Evolutionary conservation across 2,888 invertebrate genomes (phyloP), one percentile per base, ranked within the genome.

Genomic region (Polymixis lichenea): DNA sequence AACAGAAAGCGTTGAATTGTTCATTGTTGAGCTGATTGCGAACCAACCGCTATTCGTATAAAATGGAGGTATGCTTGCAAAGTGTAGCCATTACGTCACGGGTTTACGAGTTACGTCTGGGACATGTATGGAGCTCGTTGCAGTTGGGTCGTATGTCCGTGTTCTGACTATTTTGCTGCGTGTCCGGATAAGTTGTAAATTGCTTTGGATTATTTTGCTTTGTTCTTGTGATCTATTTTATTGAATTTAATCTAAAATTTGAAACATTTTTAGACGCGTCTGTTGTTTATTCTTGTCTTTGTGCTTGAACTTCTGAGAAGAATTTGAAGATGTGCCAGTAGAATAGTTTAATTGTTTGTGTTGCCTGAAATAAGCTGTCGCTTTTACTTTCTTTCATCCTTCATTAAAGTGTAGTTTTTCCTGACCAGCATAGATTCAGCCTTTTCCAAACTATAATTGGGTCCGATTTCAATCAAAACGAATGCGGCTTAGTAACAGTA

Each of bases 61-160:
- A 84, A 82, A 84, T 65, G 84, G 66, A 56, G 49, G 69, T 82
- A 80, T 84, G 80, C 84, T 82, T 77, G 77, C 60, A 32, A 84
- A 84, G 77, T 73, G 81, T 73, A 22, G 43, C 72, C 53, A 62
- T 73, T 72, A 69, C 66, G 67, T 80, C 75, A 72, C 58, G 9
- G 58, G 62, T 81, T 86, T 86, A 78, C 69, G 71, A 78, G 75
- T 43, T 69, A 60, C 80, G 77, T 75, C 77, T 86, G 80, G 62
- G 43, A 77, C 75, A 53, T 75, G 43, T 81, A 75, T 66, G 70
- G 62, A 69, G 49, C 46, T 75, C 71, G 78, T 68, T 84, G 78
- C 82, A 77, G 70, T 81, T 75, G 77, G 67, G 66, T 74, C 60
- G 70, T 32, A 72, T 77, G 55, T 65, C 43, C 64, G 22, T 46